Evolutionary conservation across 2,797 vertebrate species (phyloP).

Genomic region (Halcyon leucocephala): DNA sequence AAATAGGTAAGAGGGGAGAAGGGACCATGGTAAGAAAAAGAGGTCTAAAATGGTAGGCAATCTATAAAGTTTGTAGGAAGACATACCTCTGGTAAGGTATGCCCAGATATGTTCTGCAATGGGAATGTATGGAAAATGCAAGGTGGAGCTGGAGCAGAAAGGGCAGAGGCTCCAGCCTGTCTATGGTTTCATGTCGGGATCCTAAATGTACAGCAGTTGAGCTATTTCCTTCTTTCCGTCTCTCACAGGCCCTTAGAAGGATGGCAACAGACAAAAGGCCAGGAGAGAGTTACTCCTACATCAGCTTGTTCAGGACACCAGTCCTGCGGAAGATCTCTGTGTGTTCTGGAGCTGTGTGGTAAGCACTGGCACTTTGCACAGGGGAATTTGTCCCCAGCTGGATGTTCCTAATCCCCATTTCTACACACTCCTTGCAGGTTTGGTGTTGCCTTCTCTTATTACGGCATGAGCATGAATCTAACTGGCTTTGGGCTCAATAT

Average conservation of each 20-base stretch:
- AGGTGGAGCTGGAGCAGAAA: background rate
- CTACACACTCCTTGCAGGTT: conserved; percentile 78
- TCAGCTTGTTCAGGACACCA: conserved; percentile 84
- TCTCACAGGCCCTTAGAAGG: conserved; percentile 77
- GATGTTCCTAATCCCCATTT: background rate
- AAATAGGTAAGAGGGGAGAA: background rate
- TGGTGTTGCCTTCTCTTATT: conserved; percentile 85
- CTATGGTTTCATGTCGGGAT: background rate
- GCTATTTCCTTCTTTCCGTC: background rate
- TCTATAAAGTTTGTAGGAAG: background rate
- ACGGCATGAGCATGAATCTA: conserved; percentile 89
- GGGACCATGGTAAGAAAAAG: background rate
- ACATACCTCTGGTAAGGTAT: background rate
- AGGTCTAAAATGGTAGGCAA: background rate
- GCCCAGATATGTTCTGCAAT: background rate
- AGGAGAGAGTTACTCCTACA: conserved; percentile 77
- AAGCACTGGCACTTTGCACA: background rate
- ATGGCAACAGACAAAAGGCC: conserved; percentile 69
- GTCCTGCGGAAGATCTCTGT: conserved; percentile 82
- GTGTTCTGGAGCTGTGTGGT: conserved; percentile 85
- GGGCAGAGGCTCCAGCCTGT: background rate
- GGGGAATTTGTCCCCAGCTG: background rate
- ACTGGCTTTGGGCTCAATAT: conserved; percentile 85
- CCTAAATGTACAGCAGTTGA: background rate
- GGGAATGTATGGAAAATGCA: background rate